Conservation (phyloP, 53 echinoderm and acorn worm species). For the Astropecten irregularis region DNA sequence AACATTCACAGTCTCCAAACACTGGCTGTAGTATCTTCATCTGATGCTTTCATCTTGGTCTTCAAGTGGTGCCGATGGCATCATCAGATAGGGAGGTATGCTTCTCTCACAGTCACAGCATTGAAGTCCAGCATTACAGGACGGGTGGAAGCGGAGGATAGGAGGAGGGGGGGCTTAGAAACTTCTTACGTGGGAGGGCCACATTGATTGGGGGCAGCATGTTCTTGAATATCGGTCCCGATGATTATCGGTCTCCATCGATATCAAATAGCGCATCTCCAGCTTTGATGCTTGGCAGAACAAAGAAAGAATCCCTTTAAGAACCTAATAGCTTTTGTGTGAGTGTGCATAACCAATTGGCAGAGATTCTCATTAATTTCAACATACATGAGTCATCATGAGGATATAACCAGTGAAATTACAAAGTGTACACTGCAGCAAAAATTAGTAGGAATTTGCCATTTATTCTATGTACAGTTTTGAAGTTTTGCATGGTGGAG, state of each 20-base stretch:
- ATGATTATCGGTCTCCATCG: conserved; percentile 7
- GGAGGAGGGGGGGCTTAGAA: not conserved
- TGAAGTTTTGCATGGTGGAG: too few species aligned
- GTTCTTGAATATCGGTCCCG: conserved; percentile 16
- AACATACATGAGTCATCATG: too few species aligned
- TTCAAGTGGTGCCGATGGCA: conserved; percentile 15
- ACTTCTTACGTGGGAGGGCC: conserved; percentile 32
- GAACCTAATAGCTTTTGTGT: too few species aligned
- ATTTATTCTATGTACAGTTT: too few species aligned
- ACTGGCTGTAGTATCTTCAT: not conserved
- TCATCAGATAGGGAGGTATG: too few species aligned
- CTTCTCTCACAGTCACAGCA: conserved; percentile 1
- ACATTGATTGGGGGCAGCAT: conserved; percentile 25
- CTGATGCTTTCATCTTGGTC: not conserved
- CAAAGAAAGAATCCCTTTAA: too few species aligned
- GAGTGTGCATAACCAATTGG: too few species aligned
- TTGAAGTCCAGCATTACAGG: not conserved
- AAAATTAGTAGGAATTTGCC: too few species aligned
- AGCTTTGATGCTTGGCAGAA: not conserved
- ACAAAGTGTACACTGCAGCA: too few species aligned
- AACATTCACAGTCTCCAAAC: too few species aligned
- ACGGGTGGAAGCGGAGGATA: not conserved
- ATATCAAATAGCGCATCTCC: conserved; percentile 10
- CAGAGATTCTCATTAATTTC: too few species aligned
- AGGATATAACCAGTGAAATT: too few species aligned